These are phyloP conservation scores for Glaucopsyche alexis DNA, from an alignment of 2,888 invertebrate species.

Conservation along the genomic window DNA sequence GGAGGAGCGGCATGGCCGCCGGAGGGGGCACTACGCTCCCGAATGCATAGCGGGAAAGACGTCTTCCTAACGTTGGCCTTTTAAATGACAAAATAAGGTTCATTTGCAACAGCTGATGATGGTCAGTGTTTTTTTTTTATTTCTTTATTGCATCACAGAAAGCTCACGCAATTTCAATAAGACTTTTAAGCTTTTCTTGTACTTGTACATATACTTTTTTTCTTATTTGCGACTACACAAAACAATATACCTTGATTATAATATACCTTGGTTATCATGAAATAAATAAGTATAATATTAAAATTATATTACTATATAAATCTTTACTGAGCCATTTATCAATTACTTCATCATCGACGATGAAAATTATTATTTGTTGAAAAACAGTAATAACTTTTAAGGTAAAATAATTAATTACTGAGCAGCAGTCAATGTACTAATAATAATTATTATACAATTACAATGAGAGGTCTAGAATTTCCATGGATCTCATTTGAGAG, in stretches of 20 bases:
- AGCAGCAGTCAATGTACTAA: neutral
- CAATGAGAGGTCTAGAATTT: neutral
- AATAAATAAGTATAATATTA: neutral
- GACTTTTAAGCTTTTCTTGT: neutral
- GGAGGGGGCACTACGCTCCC: constrained; percentile 69
- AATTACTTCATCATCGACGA: neutral
- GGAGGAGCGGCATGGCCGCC: constrained; percentile 72
- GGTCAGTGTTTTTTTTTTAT: neutral
- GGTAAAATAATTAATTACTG: neutral
- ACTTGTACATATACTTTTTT: too few relatives aligned
- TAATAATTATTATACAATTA: neutral
- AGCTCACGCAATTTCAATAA: neutral
- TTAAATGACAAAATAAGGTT: neutral
- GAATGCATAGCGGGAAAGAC: constrained; percentile 53
- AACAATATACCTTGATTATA: too few relatives aligned
- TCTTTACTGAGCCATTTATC: neutral
- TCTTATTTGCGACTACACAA: too few relatives aligned
- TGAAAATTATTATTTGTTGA: neutral
- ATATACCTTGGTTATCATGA: neutral
- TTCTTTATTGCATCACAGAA: neutral
- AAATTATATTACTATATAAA: neutral
- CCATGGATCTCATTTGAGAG: neutral
- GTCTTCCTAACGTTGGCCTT: constrained; percentile 41
- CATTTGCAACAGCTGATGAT: neutral
- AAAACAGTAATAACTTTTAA: neutral